Conservation (phyloP, 2,888 invertebrate genomes). For the Diachrysia chrysitis region DNA sequence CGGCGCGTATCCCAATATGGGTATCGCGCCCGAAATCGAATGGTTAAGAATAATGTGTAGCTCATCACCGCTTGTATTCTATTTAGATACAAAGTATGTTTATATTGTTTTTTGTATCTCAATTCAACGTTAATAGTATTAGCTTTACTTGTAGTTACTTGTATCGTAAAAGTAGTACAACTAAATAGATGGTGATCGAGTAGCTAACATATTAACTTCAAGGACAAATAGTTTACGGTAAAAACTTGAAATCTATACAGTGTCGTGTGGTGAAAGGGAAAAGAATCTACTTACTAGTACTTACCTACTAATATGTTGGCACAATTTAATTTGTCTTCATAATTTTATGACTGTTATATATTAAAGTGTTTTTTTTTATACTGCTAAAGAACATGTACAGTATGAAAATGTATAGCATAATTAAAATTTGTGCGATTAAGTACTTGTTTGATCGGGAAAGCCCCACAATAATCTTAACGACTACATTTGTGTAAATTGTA, state of each 20-base stretch:
- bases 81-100: not conserved
- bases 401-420: conserved; percentile 9
- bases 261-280: conserved; percentile 9
- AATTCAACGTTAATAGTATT: not conserved
- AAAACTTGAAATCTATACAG: conserved; percentile 4
- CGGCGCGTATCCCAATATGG: not conserved
- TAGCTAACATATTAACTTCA: conserved; percentile 4
- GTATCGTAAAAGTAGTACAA: not conserved
- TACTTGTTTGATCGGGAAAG: conserved; percentile 65
- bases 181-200: not conserved
- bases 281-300: not conserved
- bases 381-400: not conserved
- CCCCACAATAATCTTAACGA: conserved; percentile 74
- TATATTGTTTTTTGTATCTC: not conserved
- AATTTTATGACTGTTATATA: not conserved
- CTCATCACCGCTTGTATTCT: not conserved
- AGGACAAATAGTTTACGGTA: conserved; percentile 4
- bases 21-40: not conserved
- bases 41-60: not conserved
- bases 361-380: not conserved
- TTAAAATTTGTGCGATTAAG: conserved; percentile 23
- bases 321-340: conserved; percentile 1
- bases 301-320: not conserved
- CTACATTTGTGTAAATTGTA: conserved; percentile 71
- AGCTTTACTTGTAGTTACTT: no score